phyloP scores from a whole-genome alignment of 1,140 invertebrate species.

The Polypedilum vanderplanki region DNA sequence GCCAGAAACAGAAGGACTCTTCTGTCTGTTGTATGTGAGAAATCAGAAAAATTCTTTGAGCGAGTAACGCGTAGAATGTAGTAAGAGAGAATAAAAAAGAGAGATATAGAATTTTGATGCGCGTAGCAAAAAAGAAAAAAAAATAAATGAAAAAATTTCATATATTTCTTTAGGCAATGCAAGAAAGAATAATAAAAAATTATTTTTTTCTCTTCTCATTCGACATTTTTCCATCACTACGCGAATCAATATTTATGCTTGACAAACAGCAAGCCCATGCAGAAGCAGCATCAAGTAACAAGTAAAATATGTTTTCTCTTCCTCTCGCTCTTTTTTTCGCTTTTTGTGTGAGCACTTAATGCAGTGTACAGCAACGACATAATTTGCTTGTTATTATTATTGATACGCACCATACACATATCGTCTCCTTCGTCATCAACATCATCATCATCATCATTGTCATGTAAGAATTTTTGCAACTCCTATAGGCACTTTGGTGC shows the following conservation, averaged over 20 bases:
- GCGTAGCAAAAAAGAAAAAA: neutral
- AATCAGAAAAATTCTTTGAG: neutral
- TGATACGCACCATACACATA: conserved; percentile 4
- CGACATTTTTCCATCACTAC: conserved; percentile 17
- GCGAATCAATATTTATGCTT: conserved; percentile 18
- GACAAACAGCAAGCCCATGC: neutral
- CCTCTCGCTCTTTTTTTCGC: too few species aligned
- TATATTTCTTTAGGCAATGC: conserved; percentile 18
- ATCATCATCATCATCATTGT: conserved; percentile 16
- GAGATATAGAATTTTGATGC: neutral
- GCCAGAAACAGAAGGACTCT: neutral
- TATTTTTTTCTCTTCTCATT: neutral
- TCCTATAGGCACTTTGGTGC: neutral
- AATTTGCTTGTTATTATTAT: conserved; percentile 14
- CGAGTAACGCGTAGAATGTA: neutral
- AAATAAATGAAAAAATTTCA: neutral
- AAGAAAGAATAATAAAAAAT: conserved; percentile 15
- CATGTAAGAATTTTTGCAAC: neutral
- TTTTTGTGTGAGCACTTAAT: too few species aligned
- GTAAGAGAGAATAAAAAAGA: neutral
- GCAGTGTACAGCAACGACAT: neutral
- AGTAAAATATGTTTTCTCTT: neutral
- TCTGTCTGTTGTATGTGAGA: neutral
- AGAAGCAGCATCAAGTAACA: neutral
- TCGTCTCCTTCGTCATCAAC: neutral